Evolutionary conservation across 1,140 invertebrate genomes (phyloP), one percentile per base, ranked within the genome.

Genomic region (Drosophila novamexicana): DNA sequence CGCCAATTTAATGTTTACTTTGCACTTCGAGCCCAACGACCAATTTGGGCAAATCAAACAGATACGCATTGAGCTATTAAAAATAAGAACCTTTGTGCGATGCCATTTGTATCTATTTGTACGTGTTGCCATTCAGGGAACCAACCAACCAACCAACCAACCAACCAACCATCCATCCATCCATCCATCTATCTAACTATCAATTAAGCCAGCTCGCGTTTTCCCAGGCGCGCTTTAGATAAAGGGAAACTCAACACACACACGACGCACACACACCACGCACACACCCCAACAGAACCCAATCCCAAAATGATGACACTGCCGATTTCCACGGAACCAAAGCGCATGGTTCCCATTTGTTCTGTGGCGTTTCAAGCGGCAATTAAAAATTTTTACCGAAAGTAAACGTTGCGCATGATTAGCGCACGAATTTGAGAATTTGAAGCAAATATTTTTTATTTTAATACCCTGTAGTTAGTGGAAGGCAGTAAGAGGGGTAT

Each of bases 1-100:
- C 83, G 84, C 84, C 84, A 88, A 89, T 89, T 88, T 89, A 80
- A 89, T 88, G 84, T 88, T 88, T 70, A 88, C 76, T 88, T 88
- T 88, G 83, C 83, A 88, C 83, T 88, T 86, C 69, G 57, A 61
- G 40, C 62, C 57, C 72, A 61, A 58, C 45, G n/a, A 56, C 71
- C 67, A 66, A 64, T 81, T 86, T 66, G 83, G 79, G 58, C 58
- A 88, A 77, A 83, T 74, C 84, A 68, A 80, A 89, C 54, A 88
- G 61, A 79, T 57, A 59, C 59, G 52, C 61, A 65, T 70, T 42
- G 64, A 68, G 49, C 64, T 44, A 61, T 56, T 42, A 50, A 37
- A 37, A 59, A 56, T 32, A 29, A 36, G 29, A 75, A 61, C 77
- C 83, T 80, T 79, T 81, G 67, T 81, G 50, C 47, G 54, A 16